Evolutionary conservation across 2,113 vertebrate genomes (phyloP).

Genomic region (Crocuta crocuta): DNA sequence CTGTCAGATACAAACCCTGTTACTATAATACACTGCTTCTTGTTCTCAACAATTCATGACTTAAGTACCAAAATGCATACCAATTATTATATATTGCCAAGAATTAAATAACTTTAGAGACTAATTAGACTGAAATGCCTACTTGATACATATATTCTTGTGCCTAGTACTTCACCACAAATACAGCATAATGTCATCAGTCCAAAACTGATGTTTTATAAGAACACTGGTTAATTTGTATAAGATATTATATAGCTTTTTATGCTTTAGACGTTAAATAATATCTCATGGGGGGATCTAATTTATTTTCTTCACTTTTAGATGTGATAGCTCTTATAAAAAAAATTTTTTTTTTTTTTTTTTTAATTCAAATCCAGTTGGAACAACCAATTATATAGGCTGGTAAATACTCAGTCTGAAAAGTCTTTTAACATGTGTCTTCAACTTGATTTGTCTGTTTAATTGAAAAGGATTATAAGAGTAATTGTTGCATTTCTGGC

Average conservation of each 20-base stretch:
- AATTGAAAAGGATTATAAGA: slow-evolving; percentile 81
- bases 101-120: slow-evolving; percentile 84
- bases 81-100: slow-evolving; percentile 87
- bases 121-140: slow-evolving; percentile 83
- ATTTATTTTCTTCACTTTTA: slow-evolving; percentile 85
- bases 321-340: slow-evolving; percentile 56
- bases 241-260: slow-evolving; percentile 83
- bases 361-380: slow-evolving; percentile 59
- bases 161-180: slow-evolving; percentile 84
- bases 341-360: slow-evolving; percentile 60
- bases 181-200: slow-evolving; percentile 79
- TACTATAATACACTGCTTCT: slow-evolving; percentile 81
- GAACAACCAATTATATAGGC: slow-evolving; percentile 68
- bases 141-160: slow-evolving; percentile 82
- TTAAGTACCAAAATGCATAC: slow-evolving; percentile 84
- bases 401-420: slow-evolving; percentile 68
- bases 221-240: slow-evolving; percentile 80
- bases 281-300: slow-evolving; percentile 75
- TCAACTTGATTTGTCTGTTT: slow-evolving; percentile 70
- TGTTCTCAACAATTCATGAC: slow-evolving; percentile 84
- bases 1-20: slow-evolving; percentile 82
- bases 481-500: slow-evolving; percentile 66
- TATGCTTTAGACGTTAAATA: slow-evolving; percentile 76
- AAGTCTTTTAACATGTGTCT: slow-evolving; percentile 76
- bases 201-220: slow-evolving; percentile 78